Evolutionary conservation across 2,113 vertebrate genomes (phyloP).

Genomic region (Xenopus tropicalis): UCB_Xtro_10.0 CM004449.2:107178001-107178500

Average conservation of each 20-base stretch:
- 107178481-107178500: slow-evolving; percentile 78
- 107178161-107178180: slow-evolving; percentile 6
- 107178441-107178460: too few species aligned
- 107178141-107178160: slow-evolving; percentile 26
- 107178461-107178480: slow-evolving; percentile 71
- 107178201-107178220: neutral
- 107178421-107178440: too few species aligned
- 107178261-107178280: neutral
- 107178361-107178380: too few species aligned
- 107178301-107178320: too few species aligned
- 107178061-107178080: slow-evolving; percentile 55
- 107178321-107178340: too few species aligned
- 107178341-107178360: too few species aligned
- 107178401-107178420: too few species aligned
- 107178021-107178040: slow-evolving; percentile 51
- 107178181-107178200: slow-evolving; percentile 26
- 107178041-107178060: too few species aligned
- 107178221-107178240: neutral
- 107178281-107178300: too few species aligned
- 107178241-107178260: neutral
- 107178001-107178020: neutral
- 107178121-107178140: slow-evolving; percentile 57
- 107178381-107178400: too few species aligned
- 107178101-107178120: slow-evolving; percentile 70
- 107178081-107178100: slow-evolving; percentile 85